These are phyloP conservation scores for Leucophora obtusa DNA, from an alignment of 2,888 invertebrate genomes.

Conservation along the genomic window DNA sequence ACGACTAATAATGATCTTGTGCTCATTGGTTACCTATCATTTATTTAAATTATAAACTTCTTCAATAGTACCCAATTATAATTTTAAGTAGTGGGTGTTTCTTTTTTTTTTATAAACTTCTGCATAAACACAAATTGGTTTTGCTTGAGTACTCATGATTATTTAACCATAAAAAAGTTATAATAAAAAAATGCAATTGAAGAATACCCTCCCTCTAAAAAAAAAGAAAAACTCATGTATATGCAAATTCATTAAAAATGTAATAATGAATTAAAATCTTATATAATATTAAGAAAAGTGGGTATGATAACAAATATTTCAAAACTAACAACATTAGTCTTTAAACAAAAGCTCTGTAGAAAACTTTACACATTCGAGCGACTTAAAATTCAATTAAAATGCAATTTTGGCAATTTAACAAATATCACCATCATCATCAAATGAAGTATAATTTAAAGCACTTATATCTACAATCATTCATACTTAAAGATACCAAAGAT, in stretches of 20 bases:
- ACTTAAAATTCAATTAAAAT: constrained; percentile 6
- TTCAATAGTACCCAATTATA: constrained; percentile 39
- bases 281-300: neutral
- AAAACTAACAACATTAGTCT: constrained; percentile 37
- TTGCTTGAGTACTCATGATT: constrained; percentile 53
- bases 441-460: constrained; percentile 56
- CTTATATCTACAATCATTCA: constrained; percentile 70
- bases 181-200: constrained; percentile 52
- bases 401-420: constrained; percentile 3
- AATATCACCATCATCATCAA: neutral
- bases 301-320: neutral
- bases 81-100: constrained; percentile 41
- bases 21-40: neutral
- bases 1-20: neutral
- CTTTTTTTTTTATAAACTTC: neutral
- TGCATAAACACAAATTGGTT: constrained; percentile 18
- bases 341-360: constrained; percentile 12
- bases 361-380: neutral
- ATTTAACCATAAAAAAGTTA: constrained; percentile 51
- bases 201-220: constrained; percentile 25
- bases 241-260: constrained; percentile 9
- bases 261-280: neutral
- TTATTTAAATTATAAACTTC: neutral
- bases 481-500: constrained; percentile 47
- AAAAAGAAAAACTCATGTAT: constrained; percentile 9